A percentile compares a stretch with the other conserved stretches of the same genome.
These are phyloP conservation scores for Micronycteris hirsuta DNA, from an alignment of 2,113 vertebrate genomes.

Conservation along the genomic window DNA sequence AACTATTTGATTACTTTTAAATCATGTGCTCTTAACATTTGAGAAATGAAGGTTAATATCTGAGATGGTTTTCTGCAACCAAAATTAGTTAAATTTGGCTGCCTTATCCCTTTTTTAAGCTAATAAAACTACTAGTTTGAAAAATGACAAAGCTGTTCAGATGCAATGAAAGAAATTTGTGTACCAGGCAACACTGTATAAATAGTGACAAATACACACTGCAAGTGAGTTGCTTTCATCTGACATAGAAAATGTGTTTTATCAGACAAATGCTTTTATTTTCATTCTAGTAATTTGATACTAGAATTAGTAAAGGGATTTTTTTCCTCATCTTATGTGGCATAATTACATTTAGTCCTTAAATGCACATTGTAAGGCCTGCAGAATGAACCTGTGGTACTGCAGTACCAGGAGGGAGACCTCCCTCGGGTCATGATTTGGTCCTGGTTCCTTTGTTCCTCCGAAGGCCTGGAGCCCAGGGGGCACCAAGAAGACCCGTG, in stretches of 20 bases:
- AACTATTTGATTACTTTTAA: constrained; percentile 40
- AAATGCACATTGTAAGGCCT: neutral
- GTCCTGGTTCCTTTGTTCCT: neutral
- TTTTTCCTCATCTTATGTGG: constrained; percentile 27
- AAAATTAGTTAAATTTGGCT: constrained; percentile 56
- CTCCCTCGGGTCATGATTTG: neutral
- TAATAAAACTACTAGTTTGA: constrained; percentile 38
- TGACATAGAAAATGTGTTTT: constrained; percentile 57
- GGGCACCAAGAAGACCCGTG: neutral
- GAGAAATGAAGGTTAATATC: constrained; percentile 49
- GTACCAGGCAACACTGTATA: constrained; percentile 9
- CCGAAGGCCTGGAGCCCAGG: neutral
- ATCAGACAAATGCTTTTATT: constrained; percentile 63
- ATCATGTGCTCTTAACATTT: constrained; percentile 68
- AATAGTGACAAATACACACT: constrained; percentile 11
- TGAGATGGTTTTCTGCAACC: constrained; percentile 54
- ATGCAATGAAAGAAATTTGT: constrained; percentile 10
- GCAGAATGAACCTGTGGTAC: neutral
- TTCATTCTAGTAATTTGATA: constrained; percentile 61
- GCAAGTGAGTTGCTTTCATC: constrained; percentile 57
- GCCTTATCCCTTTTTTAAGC: constrained; percentile 58
- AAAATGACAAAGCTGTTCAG: constrained; percentile 33
- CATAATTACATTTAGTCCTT: constrained; percentile 38
- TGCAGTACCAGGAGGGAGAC: neutral
- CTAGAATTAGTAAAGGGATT: constrained; percentile 37